Evolutionary conservation across 1,140 invertebrate species (phyloP), one percentile per base, ranked within the genome.

Genomic region (Leptinotarsa texana): DNA sequence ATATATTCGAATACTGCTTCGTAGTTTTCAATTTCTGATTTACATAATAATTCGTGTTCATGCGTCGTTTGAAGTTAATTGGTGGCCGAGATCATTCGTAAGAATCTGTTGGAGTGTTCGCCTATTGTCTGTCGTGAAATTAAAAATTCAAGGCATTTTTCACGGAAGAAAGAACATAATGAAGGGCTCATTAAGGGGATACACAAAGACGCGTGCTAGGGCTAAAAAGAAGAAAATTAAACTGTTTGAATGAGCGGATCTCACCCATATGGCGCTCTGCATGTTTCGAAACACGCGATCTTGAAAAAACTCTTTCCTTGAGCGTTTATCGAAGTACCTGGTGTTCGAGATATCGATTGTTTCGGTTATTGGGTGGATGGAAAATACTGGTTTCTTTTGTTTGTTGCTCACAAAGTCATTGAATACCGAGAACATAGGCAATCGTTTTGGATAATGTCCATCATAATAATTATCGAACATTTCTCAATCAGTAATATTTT

Each of bases 141-240:
- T 57, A 57, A 57, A 15, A 17, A 57, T 57, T 57, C n/a, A 18
- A 57, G 51, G 4, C 13, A 65, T 65, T 65, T 65, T 33, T 65
- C 21, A 24, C 63, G 63, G 63, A 65, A 65, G 63, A 65, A n/a
- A 57, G 51, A 24, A 65, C 63, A 22, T 24, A 24, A 33, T 65
- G 63, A 65, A 65, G 21, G 63, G 22, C 21, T 65, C 63, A 65
- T 65, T 65, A 65, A 57, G 51, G 51, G 51, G 51, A 57, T 57
- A 18, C 13, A 57, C 51, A 57, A 33, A 22, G 21, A 65, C 63
- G 63, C 27, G 63, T 65, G 63, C 63, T 65, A 24, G 27, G 63
- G 17, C 27, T 21, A 22, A 65, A 65, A 65, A 65, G 17, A 65
- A 65, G 17, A 65, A 65, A 65, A 65, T 65, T 65, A 65, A 65